A percentile compares a stretch with the other conserved stretches of the same genome.
Conservation (phyloP, 2,113 vertebrate genomes). For the Oreamnos americanus region DNA sequence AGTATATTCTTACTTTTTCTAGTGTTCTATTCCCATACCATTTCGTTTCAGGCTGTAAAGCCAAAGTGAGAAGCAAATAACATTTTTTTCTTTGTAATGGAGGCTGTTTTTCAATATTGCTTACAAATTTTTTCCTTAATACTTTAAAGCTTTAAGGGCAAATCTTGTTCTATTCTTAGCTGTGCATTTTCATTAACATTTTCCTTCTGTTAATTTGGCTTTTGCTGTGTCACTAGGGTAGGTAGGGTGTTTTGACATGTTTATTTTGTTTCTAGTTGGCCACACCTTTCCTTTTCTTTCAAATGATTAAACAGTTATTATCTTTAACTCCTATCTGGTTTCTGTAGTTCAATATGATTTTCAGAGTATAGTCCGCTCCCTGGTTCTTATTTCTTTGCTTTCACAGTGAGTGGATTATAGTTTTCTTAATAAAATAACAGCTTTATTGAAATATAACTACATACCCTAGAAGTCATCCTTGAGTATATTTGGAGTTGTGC, state of each 20-base stretch:
- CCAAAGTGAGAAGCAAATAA: constrained; percentile 1
- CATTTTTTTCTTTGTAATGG: not conserved
- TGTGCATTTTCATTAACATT: not conserved
- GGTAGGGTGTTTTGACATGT: not conserved
- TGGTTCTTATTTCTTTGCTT: not conserved
- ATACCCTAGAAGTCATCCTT: not conserved
- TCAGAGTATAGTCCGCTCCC: not conserved
- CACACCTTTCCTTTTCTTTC: constrained; percentile 54
- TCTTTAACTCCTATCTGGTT: not conserved
- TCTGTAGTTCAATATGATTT: not conserved
- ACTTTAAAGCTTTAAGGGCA: not conserved
- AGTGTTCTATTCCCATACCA: not conserved
- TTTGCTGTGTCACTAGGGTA: not conserved
- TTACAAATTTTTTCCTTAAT: not conserved
- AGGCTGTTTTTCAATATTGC: not conserved
- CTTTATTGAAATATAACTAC: not conserved
- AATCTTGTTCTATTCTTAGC: not conserved
- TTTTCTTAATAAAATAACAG: not conserved
- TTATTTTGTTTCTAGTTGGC: constrained; percentile 22
- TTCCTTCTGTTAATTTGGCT: constrained; percentile 5
- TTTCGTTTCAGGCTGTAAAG: not conserved
- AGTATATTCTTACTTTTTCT: not conserved
- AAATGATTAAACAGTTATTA: not conserved
- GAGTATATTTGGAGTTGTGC: not conserved
- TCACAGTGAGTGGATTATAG: not conserved